These are phyloP conservation scores for Thecophora atra DNA, from an alignment of 2,888 invertebrate species.

Conservation along the genomic window DNA sequence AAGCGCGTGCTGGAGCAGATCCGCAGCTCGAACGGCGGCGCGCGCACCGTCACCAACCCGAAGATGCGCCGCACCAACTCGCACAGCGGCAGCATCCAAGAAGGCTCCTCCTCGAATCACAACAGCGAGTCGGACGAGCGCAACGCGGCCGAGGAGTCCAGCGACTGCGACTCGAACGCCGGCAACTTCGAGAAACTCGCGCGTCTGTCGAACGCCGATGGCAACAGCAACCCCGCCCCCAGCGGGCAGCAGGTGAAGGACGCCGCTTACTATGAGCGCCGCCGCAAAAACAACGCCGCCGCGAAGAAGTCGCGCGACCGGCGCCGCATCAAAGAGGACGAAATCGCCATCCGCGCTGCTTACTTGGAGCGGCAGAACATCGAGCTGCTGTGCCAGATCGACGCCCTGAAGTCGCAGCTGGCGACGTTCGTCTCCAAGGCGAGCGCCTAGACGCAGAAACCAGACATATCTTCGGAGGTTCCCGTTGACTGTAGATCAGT, in stretches of 20 bases:
- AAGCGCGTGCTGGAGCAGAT: conserved; percentile 73
- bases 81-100: conserved; percentile 57
- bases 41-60: conserved; percentile 71
- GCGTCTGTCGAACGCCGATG: conserved; percentile 11
- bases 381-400: conserved; percentile 77
- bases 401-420: conserved; percentile 73
- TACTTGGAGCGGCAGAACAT: conserved; percentile 88
- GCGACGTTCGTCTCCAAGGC: conserved; percentile 61
- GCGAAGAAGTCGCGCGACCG: conserved; percentile 94
- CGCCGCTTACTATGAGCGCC: conserved; percentile 85
- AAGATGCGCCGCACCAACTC: conserved; percentile 74
- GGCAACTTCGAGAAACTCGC: conserved; percentile 53
- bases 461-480: conserved; percentile 54
- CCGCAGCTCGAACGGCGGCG: conserved; percentile 71
- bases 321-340: conserved; percentile 88
- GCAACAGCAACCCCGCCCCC: conserved; percentile 1
- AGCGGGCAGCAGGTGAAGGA: conserved; percentile 69
- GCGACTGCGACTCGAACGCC: conserved; percentile 60
- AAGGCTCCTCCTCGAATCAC: conserved; percentile 55
- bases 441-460: conserved; percentile 38
- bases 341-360: conserved; percentile 87
- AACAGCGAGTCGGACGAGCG: conserved; percentile 63
- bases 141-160: conserved; percentile 58
- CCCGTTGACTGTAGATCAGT: conserved; percentile 31
- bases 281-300: conserved; percentile 92